Base-by-base conservation (phyloP, 2,797 vertebrate genomes). In the Pseudochromis fuscus region DNA sequence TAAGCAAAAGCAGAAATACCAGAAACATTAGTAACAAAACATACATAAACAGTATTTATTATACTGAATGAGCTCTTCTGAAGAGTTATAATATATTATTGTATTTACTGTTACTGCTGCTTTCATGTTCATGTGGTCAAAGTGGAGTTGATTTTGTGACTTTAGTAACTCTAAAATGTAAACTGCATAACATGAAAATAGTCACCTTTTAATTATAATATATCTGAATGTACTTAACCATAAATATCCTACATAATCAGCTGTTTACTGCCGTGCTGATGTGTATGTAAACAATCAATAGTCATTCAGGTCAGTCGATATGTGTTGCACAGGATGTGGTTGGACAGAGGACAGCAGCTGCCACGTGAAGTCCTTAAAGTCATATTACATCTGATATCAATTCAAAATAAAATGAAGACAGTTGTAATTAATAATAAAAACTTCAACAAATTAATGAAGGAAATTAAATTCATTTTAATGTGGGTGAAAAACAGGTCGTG, bases 271-370 rank as follows among this genome's bases (percentile, higher is more conserved):
- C 24, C 15, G 16, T 6, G n/a, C 30, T 40, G 58, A 65, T 72
- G 59, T 59, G 49, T 35, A 63, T 53, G 59, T 44, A 65, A 70
- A 48, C 33, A 35, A 78, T 82, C 74, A 70, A 66, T 71, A 75
- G 28, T 79, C 38, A 79, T 84, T 72, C 59, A 70, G 83, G 79
- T 84, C 79, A 81, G 35, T 84, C 56, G 56, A 58, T 82, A 72
- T 37, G 38, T 7, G 52, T 50, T 49, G 35, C 30, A 50, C 23
- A 59, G 51, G 27, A 31, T 45, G 16, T 46, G 51, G 40, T 30
- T 30, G 24, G 12, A 73, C n/a, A 53, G 40, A 45, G 27, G 44
- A 57, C 53, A 55, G 27, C 40, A 46, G 58, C 56, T 48, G 45
- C 21, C 40, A 55, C 45, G 38, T 66, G 44, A 56, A 56, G 44